Evolutionary conservation across 2,888 invertebrate genomes (phyloP).

Genomic region (Agapetus fuscipes): DNA sequence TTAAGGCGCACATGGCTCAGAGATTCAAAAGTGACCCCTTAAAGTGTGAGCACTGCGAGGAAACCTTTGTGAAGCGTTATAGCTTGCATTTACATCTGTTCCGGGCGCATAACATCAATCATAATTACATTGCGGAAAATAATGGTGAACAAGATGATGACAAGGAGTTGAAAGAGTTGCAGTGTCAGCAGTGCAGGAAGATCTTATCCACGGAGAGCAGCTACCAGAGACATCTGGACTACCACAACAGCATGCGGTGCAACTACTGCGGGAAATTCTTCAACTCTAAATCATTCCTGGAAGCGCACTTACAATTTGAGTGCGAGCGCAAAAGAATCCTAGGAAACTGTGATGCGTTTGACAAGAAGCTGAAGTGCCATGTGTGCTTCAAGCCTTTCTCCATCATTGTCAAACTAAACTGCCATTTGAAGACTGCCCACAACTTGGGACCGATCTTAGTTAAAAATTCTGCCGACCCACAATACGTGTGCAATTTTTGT

Average conservation of each 20-base stretch:
- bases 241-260: constrained; percentile 40
- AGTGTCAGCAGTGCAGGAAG: constrained; percentile 41
- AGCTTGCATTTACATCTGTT: constrained; percentile 38
- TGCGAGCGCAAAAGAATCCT: constrained; percentile 39
- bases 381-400: constrained; percentile 43
- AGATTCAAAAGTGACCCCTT: constrained; percentile 37
- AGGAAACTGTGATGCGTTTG: constrained; percentile 36
- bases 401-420: constrained; percentile 40
- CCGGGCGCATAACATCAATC: constrained; percentile 34
- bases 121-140: constrained; percentile 32
- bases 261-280: constrained; percentile 44
- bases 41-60: constrained; percentile 36
- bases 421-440: constrained; percentile 39
- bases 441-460: constrained; percentile 29
- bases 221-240: constrained; percentile 41
- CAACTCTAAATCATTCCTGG: constrained; percentile 35
- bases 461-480: constrained; percentile 29
- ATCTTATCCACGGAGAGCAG: constrained; percentile 40
- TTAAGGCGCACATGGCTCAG: constrained; percentile 35
- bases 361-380: constrained; percentile 38
- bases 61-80: constrained; percentile 36
- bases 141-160: constrained; percentile 7
- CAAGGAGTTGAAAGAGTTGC: constrained; percentile 30
- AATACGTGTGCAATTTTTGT: constrained; percentile 40
- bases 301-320: constrained; percentile 38